Base-by-base conservation (phyloP, 2,888 invertebrate species). In the Xestobium rufovillosum region DNA sequence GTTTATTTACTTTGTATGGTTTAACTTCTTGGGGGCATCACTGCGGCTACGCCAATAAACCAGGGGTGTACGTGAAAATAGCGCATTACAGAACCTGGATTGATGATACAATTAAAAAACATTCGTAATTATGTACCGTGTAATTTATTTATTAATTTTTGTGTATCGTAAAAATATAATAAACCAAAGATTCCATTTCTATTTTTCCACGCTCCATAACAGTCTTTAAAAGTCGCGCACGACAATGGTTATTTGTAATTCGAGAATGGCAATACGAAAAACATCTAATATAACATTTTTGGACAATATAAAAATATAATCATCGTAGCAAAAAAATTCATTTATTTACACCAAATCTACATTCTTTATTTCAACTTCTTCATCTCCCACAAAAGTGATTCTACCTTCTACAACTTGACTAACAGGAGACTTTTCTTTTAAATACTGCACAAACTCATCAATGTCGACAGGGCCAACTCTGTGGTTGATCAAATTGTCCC, bases 1-100 rank as follows among this genome's bases (percentile, higher is more conserved):
- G 76, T 45, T 66, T 69, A 4, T 78, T 76, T 52, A 78, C 77
- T 1, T 58, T 83, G 10, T 78, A 76, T 48, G 84, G 84, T 15
- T 68, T 84, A 6, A 83, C 82, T 14, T 83, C 83, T 17, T 84
- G 84, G 84, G 84, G 84, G 9, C 78, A 81, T 45, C 79, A 80
- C 38, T 84, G 84, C 50, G 84, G 83, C 3, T 70, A 73, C 48
- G 73, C 76, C 4, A 81, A 83, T 55, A 79, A 80, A 53, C 84
- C 84, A 0, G 84, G 84, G 2, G 82, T 83, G 26, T 83, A 83
- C 57, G 78, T 80, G 1, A 74, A 75, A 36, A 69, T 83, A 8
- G 66, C 73, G 8, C 61, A 76, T 51, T 83, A 80, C 54, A 67
- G 76, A 31, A 66, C 71, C 42, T 83, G 83, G 83, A 79, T 83